phyloP scores from a whole-genome alignment of 37 sponge, comb jelly and placozoan genomes.

The Spongilla lacustris region DNA sequence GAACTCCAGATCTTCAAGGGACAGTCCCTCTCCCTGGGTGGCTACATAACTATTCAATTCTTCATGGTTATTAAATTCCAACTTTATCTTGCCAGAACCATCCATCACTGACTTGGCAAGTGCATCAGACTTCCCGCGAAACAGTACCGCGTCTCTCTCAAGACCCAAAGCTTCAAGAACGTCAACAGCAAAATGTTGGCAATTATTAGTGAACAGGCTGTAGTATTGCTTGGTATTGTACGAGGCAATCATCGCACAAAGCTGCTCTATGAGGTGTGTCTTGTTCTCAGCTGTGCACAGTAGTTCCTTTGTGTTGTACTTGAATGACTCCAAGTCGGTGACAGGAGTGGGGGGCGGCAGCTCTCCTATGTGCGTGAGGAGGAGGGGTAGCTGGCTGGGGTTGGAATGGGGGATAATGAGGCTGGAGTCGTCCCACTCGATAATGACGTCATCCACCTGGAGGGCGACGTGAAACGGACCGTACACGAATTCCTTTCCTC shows the following conservation, averaged over 20 bases:
- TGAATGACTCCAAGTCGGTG: neutral
- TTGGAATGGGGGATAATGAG: neutral
- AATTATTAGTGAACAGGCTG: slow-evolving; percentile 19
- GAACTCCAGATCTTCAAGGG: slow-evolving; percentile 15
- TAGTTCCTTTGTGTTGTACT: neutral
- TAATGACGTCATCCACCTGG: neutral
- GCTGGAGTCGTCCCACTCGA: neutral
- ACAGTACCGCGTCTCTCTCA: neutral
- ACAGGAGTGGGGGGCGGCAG: neutral
- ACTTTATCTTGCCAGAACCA: neutral
- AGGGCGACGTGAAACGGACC: slow-evolving; percentile 39
- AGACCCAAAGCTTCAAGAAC: slow-evolving; percentile 10
- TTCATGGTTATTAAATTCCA: neutral
- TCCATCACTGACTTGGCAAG: neutral
- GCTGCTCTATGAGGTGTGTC: neutral
- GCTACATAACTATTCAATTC: neutral
- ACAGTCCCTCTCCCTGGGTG: neutral
- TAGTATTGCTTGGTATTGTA: slow-evolving; percentile 21
- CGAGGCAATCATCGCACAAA: slow-evolving; percentile 1
- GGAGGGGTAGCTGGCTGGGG: neutral
- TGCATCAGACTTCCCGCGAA: neutral
- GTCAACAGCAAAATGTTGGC: slow-evolving; percentile 36
- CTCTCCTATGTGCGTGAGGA: neutral
- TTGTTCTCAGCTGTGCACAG: neutral
- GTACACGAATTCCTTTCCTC: neutral